Percentiles rank a stretch among this genome's conserved stretches.
phyloP scores from a whole-genome alignment of 2,113 vertebrate species.

The Collichthys lucidus region DNA sequence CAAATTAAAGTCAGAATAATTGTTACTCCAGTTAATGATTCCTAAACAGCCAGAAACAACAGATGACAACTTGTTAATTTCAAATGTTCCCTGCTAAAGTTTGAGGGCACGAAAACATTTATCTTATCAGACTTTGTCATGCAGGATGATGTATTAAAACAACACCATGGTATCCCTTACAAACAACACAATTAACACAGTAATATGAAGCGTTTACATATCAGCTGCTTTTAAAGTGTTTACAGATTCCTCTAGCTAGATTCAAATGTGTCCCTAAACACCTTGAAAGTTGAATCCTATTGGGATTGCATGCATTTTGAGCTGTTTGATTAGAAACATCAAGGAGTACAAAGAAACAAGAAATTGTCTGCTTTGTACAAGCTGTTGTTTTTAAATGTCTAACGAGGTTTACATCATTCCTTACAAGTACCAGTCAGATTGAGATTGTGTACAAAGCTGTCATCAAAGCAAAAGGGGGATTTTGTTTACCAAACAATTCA shows the following conservation, averaged over 20 bases:
- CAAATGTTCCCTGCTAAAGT: neutral
- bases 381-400: neutral
- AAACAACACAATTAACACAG: neutral
- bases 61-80: neutral
- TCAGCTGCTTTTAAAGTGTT: neutral
- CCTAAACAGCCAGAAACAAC: neutral
- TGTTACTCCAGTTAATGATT: neutral
- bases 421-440: too few relatives aligned
- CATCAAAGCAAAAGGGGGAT: too few relatives aligned
- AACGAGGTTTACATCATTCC: neutral
- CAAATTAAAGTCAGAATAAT: constrained; percentile 11
- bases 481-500: too few relatives aligned
- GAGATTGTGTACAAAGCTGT: too few relatives aligned
- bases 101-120: neutral
- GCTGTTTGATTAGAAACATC: neutral
- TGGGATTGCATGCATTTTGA: neutral
- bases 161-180: neutral
- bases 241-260: neutral
- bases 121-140: neutral
- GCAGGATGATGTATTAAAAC: neutral
- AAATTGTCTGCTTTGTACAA: neutral
- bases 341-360: neutral
- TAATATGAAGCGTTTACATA: neutral
- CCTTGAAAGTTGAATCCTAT: neutral
- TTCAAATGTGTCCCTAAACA: neutral